Conservation (phyloP, 2,113 vertebrate species). For the Synchiropus splendidus region DNA sequence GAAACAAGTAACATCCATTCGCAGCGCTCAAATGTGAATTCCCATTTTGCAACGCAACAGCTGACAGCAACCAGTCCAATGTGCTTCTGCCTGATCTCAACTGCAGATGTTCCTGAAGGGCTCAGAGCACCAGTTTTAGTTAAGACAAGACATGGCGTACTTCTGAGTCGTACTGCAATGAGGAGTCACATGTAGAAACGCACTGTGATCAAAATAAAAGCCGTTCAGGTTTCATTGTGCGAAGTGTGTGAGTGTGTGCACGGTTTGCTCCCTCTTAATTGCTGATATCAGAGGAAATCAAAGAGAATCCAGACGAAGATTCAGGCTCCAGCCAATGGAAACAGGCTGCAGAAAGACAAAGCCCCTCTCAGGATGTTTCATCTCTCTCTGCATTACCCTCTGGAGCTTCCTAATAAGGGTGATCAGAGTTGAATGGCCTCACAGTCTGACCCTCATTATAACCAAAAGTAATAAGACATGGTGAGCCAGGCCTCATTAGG, state of each 20-base stretch:
- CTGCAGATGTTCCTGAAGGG: no score
- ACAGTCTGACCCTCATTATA: conserved; percentile 58
- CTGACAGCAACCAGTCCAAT: no score
- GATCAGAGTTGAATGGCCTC: conserved; percentile 53
- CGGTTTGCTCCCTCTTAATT: conserved; percentile 25
- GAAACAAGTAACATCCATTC: no score
- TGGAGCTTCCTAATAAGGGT: conserved; percentile 44
- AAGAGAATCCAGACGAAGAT: conserved; percentile 17
- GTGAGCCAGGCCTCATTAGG: conserved; percentile 51
- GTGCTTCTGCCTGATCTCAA: no score
- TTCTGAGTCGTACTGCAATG: no score
- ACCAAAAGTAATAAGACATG: conserved; percentile 48
- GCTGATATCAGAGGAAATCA: conserved; percentile 25
- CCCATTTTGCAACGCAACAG: no score
- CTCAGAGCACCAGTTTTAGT: no score
- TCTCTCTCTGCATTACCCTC: conserved; percentile 13
- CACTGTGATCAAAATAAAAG: no score
- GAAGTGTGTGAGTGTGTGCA: neutral
- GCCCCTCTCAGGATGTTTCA: conserved; percentile 4
- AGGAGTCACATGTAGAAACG: no score
- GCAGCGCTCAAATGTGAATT: no score
- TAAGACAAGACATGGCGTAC: no score
- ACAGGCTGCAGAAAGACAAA: conserved; percentile 2
- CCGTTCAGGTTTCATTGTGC: neutral
- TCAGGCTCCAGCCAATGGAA: conserved; percentile 3